Evolutionary conservation across 1,140 invertebrate species (phyloP), one percentile per base, ranked within the genome.

Genomic region (Drosophila gunungcola): DNA sequence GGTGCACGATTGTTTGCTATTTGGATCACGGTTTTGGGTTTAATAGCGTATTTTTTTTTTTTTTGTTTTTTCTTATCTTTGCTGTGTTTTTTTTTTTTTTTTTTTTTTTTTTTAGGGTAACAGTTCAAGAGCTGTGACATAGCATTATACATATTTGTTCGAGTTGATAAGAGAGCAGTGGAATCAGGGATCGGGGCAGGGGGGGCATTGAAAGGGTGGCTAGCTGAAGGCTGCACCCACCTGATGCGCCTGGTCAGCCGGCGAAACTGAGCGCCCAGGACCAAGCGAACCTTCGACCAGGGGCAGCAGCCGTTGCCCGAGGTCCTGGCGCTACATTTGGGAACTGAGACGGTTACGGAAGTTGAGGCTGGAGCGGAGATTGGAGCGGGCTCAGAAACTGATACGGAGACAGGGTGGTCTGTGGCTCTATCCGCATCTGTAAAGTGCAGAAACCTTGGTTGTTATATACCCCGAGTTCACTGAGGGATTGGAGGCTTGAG

Each of bases 201-300:
- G 10, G 62, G 58, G 27, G 73, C 16, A 3, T 49, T 36, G 45
- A 16, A 27, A 36, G 29, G 68, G 51, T 25, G 29, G 45, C 48
- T 61, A 72, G 72, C 58, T 49, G 51, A 55, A 21, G 70, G 55
- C 77, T 57, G 56, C 74, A 88, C 83, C 83, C 80, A 88, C 84
- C 84, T 88, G 84, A 88, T 89, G 77, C 76, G 56, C 52, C 82
- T 73, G 38, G 58, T 78, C 45, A 88, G 52, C 54, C 88, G 82
- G 68, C 84, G 85, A 45, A 80, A 58, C 45, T 52, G 58, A 46
- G 61, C 62, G 65, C 78, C 74, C 73, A 64, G 69, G 61, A 63
- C 77, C 48, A 12, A 4, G 43, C 63, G 73, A 70, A 83, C 60
- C 61, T 58, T 76, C 7, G 70, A 76, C 65, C 64, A 86, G 36